Base-by-base conservation (phyloP, 1,140 invertebrate genomes). In the Trichomalopsis sarcophagae region DNA sequence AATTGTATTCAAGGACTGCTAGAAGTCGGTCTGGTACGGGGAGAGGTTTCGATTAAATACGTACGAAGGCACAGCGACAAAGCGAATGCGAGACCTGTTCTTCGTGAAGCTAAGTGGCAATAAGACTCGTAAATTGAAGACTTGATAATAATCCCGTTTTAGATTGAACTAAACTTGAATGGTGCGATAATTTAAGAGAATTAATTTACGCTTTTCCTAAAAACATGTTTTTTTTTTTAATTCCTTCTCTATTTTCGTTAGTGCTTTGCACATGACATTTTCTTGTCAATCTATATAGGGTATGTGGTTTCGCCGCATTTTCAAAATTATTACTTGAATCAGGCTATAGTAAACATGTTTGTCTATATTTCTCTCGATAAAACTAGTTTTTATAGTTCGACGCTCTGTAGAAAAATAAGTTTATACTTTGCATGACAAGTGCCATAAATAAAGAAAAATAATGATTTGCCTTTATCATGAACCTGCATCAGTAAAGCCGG, bases 1-100 rank as follows among this genome's bases (percentile, higher is more conserved):
- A 77, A 50, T 77, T 77, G 6, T 40, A 47, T 77, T 77, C n/a
- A 77, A 77, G 44, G 47, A 55, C 33, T n/a, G 36, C 9, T 9
- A 21, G 36, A 75, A 75, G 40, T 36, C 75, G 75, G 75, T 77
- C 44, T 77, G 75, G 0, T 21, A n/a, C 21, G 6, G 17, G 68
- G 68, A 71, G 55, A 71, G 68, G 68, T 23, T 21, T 77, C 44
- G 44, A 23, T 77, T 14, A 50, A 77, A 50, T 77, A 77, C 50
- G n/a, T 23, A 77, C 40, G 23, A 50, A 23, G 23, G 21, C 10
- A 44, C 33, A 75, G 23, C 27, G 17, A 13, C 36, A 44, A 75
- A 50, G 75, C 1, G 47, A 55, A 77, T 50, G 23, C 44, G 17
- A n/a, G 13, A 55, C 75, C 75, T 27, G 44, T 77, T 77, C 55